Base-by-base conservation (phyloP, 2,797 vertebrate species). In the Thamnophis elegans region DNA sequence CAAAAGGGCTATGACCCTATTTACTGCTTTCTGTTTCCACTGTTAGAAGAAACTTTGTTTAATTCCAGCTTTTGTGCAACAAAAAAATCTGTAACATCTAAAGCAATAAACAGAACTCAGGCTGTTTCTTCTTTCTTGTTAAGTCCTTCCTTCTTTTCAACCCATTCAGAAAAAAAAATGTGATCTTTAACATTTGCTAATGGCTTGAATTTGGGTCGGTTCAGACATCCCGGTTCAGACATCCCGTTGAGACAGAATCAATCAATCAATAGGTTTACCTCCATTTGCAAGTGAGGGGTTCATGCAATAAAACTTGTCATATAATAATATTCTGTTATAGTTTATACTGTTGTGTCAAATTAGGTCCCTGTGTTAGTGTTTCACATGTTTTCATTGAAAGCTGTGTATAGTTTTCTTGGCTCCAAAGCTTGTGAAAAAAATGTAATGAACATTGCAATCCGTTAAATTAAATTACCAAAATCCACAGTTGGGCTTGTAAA, bases 401-500 rank as follows among this genome's bases (percentile, higher is more conserved):
- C 36, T 82, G 22, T n/a, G 26, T 60, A 54, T 90, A 88, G 25
- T 93, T 88, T 92, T 88, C 92, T 90, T 88, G 36, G 89, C 89
- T 88, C 54, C 78, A 56, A 89, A n/a, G 85, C 55, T 91, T 91
- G 14, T 82, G n/a, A 93, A 68, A 90, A 78, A 93, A 93, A 88
- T 82, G 55, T 91, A 86, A 82, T 93, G 60, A 93, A 93, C 55
- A 42, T 82, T 91, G 62, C 92, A 82, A 54, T 91, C 86, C 65
- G 10, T 55, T 78, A 88, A 93, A 93, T 88, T 78, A 91, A 93
- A 88, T 93, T 58, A 59, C 25, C 47, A 5, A 93, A 94, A 89
- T 92, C 86, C 90, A 60, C 42, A 87, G 26, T 86, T 89, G 88
- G 42, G 28, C 93, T 94, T 94, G 86, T 82, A 95, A 94, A 93